Base-by-base conservation (phyloP, 2,888 invertebrate genomes). In the Rosalia funebris region DNA sequence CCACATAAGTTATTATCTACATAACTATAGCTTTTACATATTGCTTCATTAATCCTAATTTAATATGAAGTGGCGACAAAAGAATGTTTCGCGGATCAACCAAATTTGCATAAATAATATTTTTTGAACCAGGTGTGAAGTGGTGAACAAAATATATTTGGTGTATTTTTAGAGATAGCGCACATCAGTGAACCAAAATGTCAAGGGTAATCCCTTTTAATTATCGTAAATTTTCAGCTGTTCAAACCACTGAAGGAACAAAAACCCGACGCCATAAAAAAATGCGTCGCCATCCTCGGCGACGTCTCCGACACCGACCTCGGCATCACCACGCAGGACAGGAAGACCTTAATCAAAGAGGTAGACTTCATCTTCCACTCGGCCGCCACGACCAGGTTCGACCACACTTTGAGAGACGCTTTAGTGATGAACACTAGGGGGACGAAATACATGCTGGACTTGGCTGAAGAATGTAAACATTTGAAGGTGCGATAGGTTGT, bases 311-410 rank as follows among this genome's bases (percentile, higher is more conserved):
- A 73, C 48, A 73, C 79, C 15, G 77, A 82, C 37, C 76, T 87
- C 25, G 84, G 81, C 5, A 74, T 87, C n/a, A 76, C 79, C 2
- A 45, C 67, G 1, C 77, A 81, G 16, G 83, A 85, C 61, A 83
- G 85, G 55, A 70, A 81, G 34, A 70, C 79, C 1, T 64, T 89
- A 10, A 73, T 76, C 14, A 79, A 84, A 1, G 83, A 86, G 41
- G 85, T 88, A 1, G 82, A 87, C 16, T 83, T 89, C 10, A 85
- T 91, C 10, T 88, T 90, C 74, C 90, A 91, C 76, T 87, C 87
- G 73, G 91, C 91, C 0, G 91, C 91, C n/a, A 90, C 90, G 32
- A 87, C 91, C 31, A 83, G 84, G 62, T 90, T 91, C 71, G 89
- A 91, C 73, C 86, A 89, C 69, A 82, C 85, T 0, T 79, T 91